Evolutionary conservation across 2,797 vertebrate genomes (phyloP), one percentile per base, ranked within the genome.

Genomic region (Parambassis ranga): DNA sequence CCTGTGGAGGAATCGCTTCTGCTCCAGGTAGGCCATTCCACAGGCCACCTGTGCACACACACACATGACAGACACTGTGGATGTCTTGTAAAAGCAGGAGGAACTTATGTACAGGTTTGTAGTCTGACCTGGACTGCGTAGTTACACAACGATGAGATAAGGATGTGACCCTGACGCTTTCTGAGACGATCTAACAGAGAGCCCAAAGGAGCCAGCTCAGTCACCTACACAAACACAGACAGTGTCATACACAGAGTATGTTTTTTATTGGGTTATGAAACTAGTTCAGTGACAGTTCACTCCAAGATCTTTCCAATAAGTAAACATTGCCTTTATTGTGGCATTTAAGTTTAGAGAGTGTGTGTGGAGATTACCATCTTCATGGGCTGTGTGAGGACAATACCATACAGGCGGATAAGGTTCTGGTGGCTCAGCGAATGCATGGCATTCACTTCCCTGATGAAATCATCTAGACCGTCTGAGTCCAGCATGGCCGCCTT

Each of bases 371-470:
- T 93, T 82, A 98, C 97, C 97, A 99, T 99, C 90, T 98, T 99
- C 97, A 99, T 99, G 38, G 97, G 97, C 48, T 96, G 96, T 0
- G 96, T 98, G 65, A 99, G 96, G 52, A 99, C 95, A 38, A 99
- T 93, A 0, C 97, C 97, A 0, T 98, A 95, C 4, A 99, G 93
- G 11, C 95, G 94, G 72, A 99, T 97, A 60, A 99, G 95, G 90
- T 98, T 99, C 69, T 93, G 92, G 79, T 99, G 97, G 86, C 95
- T 94, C 59, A 99, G 91, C 0, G 96, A 97, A 63, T 99, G 97
- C 97, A 98, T 99, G 73, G 97, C 96, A 0, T 99, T 99, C 81
- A 98, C 97, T 80, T 98, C 97, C 36, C 95, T 90, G 83, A 98
- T 98, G 85, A 99, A 99, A 82, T 98, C 96, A 0, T 99, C 97